These are phyloP conservation scores for Ectemnius lituratus DNA, from an alignment of 2,888 invertebrate species.

Conservation along the genomic window DNA sequence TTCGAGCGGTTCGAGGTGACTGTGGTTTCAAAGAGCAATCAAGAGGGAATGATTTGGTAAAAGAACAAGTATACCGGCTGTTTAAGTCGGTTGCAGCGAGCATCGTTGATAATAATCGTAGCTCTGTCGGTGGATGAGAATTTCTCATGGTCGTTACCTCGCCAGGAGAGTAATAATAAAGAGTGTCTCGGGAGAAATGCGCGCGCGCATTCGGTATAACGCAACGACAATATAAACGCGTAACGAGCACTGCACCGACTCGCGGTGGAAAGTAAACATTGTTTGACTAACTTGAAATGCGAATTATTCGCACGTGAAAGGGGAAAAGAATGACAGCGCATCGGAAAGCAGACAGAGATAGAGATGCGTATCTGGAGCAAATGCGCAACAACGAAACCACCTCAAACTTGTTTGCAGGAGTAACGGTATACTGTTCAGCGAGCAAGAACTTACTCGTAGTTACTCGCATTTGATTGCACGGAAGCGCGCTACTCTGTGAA, in stretches of 20 bases:
- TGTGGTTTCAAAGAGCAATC: too few relatives aligned
- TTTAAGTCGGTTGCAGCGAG: slow-evolving; percentile 12
- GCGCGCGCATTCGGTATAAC: slow-evolving; percentile 42
- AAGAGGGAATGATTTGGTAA: background rate
- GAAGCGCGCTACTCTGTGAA: background rate
- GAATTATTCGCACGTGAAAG: slow-evolving; percentile 15
- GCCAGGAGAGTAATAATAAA: slow-evolving; percentile 20
- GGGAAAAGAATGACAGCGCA: too few relatives aligned
- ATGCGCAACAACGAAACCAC: background rate
- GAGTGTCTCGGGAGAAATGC: slow-evolving; percentile 33
- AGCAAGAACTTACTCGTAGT: background rate
- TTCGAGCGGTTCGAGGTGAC: too few relatives aligned
- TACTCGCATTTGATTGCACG: background rate
- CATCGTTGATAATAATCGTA: slow-evolving; percentile 53
- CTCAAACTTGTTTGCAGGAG: background rate
- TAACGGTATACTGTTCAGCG: background rate
- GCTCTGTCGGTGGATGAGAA: slow-evolving; percentile 59
- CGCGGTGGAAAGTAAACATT: slow-evolving; percentile 51
- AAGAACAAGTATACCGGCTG: background rate
- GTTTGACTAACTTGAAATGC: slow-evolving; percentile 42
- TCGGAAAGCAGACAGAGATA: too few relatives aligned
- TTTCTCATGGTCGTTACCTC: slow-evolving; percentile 52
- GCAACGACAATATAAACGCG: slow-evolving; percentile 53
- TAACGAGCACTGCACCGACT: slow-evolving; percentile 40
- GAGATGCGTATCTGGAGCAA: too few relatives aligned